phyloP scores from a whole-genome alignment of 2,888 invertebrate species.

The Xestia rhomboidea region DNA sequence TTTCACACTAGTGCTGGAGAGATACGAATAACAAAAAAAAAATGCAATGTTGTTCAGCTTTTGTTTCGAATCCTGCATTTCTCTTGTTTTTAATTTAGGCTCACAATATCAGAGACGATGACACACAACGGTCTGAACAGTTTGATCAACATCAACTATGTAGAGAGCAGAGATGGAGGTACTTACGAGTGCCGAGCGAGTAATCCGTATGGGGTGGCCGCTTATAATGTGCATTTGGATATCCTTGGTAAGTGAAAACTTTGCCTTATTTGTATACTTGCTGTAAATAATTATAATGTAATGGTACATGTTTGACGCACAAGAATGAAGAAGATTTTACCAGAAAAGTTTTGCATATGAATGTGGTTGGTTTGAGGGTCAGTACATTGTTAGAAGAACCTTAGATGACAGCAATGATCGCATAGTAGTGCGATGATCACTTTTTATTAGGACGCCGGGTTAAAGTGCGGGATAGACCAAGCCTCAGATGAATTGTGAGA shows the following conservation, averaged over 20 bases:
- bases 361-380: too few species aligned
- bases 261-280: neutral
- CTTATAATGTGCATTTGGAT: constrained; percentile 80
- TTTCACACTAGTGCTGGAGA: neutral
- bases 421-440: too few species aligned
- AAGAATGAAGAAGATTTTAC: too few species aligned
- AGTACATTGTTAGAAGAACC: too few species aligned
- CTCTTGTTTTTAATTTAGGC: constrained; percentile 69
- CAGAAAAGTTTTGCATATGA: too few species aligned
- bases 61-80: neutral
- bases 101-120: constrained; percentile 83
- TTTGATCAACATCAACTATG: constrained; percentile 81
- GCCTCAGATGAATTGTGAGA: too few species aligned
- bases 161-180: constrained; percentile 85
- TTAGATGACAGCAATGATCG: too few species aligned
- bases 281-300: neutral
- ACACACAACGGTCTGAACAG: constrained; percentile 84
- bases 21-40: too few species aligned
- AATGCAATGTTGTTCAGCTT: neutral
- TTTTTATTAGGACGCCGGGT: too few species aligned
- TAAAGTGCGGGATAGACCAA: too few species aligned
- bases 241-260: constrained; percentile 80
- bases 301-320: too few species aligned
- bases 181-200: constrained; percentile 86
- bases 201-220: constrained; percentile 86